These are phyloP conservation scores for Uromys caudimaculatus DNA, from an alignment of 2,797 vertebrate genomes.

Conservation along the genomic window DNA sequence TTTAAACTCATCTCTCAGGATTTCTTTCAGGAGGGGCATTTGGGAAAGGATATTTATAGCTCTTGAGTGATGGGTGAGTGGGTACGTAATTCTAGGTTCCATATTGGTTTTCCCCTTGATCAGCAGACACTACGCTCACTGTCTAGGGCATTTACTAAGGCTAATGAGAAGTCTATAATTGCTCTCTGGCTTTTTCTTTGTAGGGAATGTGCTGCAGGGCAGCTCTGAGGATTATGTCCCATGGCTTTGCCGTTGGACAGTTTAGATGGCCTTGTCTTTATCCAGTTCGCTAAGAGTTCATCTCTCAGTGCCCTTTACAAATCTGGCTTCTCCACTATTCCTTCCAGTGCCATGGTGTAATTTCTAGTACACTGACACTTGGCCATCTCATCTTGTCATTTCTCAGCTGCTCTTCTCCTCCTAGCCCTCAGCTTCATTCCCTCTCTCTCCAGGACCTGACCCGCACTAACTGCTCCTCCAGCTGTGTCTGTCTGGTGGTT, in stretches of 20 bases:
- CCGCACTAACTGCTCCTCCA: neutral
- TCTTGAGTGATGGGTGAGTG: slow-evolving; percentile 19
- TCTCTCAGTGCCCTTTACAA: neutral
- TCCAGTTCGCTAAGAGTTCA: neutral
- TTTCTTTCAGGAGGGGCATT: neutral
- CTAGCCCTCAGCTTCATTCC: no score
- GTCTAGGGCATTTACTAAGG: neutral
- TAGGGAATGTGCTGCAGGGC: neutral
- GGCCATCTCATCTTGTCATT: neutral
- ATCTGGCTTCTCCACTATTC: neutral
- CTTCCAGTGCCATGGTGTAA: neutral
- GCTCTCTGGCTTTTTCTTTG: neutral
- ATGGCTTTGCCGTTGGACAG: neutral
- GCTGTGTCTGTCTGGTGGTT: neutral
- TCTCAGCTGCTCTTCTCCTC: neutral
- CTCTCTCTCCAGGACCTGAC: neutral
- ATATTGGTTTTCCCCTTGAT: neutral
- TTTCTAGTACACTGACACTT: neutral
- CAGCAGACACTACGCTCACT: neutral
- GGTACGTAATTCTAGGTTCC: slow-evolving; percentile 25
- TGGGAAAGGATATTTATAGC: slow-evolving; percentile 40
- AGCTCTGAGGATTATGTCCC: neutral
- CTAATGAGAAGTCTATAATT: neutral
- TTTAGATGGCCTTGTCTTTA: neutral
- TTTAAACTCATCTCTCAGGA: neutral